Conservation (phyloP, 2,888 invertebrate species). For the Rutpela maculata region DNA sequence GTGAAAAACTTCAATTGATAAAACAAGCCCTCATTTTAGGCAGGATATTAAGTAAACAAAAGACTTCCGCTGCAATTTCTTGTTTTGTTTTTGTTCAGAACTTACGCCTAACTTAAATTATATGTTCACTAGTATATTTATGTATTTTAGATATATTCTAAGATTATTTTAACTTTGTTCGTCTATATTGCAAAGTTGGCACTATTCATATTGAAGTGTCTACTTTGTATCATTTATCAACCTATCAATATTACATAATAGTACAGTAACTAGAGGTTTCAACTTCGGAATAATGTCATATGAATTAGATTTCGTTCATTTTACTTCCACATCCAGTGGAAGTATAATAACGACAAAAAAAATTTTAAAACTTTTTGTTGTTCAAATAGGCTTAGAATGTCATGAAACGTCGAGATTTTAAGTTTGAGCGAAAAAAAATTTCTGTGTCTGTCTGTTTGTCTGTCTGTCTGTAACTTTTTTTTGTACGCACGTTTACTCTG, state of each 20-base stretch:
- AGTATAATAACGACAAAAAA: too few relatives aligned
- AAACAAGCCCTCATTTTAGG: constrained; percentile 18
- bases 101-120: constrained; percentile 33
- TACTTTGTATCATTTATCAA: not conserved
- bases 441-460: too few relatives aligned
- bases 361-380: too few relatives aligned
- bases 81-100: constrained; percentile 27
- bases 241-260: not conserved
- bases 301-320: too few relatives aligned
- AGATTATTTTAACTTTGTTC: constrained; percentile 12
- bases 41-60: constrained; percentile 12
- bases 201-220: not conserved
- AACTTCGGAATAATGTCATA: too few relatives aligned
- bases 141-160: constrained; percentile 27
- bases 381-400: too few relatives aligned
- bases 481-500: too few relatives aligned
- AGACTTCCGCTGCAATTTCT: constrained; percentile 4
- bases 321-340: too few relatives aligned
- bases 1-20: constrained; percentile 31
- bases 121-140: constrained; percentile 18
- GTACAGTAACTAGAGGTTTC: too few relatives aligned
- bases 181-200: not conserved
- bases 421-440: too few relatives aligned
- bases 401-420: too few relatives aligned
- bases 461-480: too few relatives aligned